Evolutionary conservation across 2,888 invertebrate species (phyloP), one percentile per base, ranked within the genome.

Genomic region (Periphyllus acericola): DNA sequence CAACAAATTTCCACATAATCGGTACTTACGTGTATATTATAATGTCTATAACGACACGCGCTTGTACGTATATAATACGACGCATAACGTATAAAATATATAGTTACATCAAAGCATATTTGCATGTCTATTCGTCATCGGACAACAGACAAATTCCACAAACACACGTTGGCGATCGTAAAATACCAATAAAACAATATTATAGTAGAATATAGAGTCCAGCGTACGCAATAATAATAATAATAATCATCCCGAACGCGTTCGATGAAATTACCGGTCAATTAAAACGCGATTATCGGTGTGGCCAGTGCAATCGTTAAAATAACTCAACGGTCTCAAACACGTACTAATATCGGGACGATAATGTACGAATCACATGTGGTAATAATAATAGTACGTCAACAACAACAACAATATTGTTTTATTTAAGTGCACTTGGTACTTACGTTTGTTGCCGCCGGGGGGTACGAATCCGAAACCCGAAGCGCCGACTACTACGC

Each of bases 401-500:
- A 29, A 68, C 29, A 25, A 68, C n/a, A 25, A 68, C n/a, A 25
- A 25, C 60, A 25, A 25, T 21, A 60, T 55, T 55, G 8, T 25
- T 25, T 1, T 60, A 60, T 25, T 60, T 11, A 11, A 11, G 14
- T 46, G 46, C 46, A 14, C 46, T 89, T 52, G 84, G n/a, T 32
- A 83, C 81, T 89, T 52, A 89, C 89, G 68, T 89, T 52, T 89
- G 76, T 89, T 76, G 32, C 87, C 89, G 36, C 84, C 87, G 79
- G 89, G 89, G 29, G 89, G 89, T 34, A 89, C 89, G 84, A 89
- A 89, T 86, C 89, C 89, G 72, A 82, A 89, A 25, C 89, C 89
- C 0, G 89, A 89, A 79, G 89, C 89, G 46, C 89, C 89, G 19
- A 89, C 89, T 75, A 89, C 52, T 29, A 89, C 89, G 52, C 89